phyloP scores from a whole-genome alignment of 2,888 invertebrate species.

The Emesis furor region DNA sequence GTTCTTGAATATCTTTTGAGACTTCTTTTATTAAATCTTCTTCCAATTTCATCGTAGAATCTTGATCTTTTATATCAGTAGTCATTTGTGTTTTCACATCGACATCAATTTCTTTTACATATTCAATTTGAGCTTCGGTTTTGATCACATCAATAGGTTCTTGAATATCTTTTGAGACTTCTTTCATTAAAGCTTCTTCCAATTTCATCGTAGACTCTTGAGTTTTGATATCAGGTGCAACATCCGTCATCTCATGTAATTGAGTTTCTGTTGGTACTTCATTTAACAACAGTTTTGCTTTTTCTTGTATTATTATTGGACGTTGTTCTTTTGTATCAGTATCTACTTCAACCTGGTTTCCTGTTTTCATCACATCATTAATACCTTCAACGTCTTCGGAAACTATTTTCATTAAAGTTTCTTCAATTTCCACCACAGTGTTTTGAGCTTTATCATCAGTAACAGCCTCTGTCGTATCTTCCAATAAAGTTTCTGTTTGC shows the following conservation, averaged over 20 bases:
- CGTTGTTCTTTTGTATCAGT: not conserved
- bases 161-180: not conserved
- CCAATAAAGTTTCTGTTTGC: not conserved
- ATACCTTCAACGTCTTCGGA: not conserved
- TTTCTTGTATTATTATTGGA: not conserved
- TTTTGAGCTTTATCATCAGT: not conserved
- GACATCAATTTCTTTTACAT: not conserved
- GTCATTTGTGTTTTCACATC: not conserved
- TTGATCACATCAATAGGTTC: not conserved
- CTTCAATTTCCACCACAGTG: not conserved
- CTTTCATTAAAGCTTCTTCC: not conserved
- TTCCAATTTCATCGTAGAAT: too few relatives aligned
- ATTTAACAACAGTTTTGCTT: slow-evolving; percentile 52
- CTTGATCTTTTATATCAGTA: too few relatives aligned
- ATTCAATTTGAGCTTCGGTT: not conserved
- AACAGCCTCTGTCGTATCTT: not conserved
- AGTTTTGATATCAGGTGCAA: not conserved
- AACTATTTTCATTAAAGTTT: not conserved
- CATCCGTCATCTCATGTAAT: not conserved
- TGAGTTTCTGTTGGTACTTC: not conserved
- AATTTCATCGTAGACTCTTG: not conserved
- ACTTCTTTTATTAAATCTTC: too few relatives aligned
- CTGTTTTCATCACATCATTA: not conserved
- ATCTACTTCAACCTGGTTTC: not conserved
- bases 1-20: too few relatives aligned